These are phyloP conservation scores for Stigmatopora nigra DNA, from an alignment of 2,113 vertebrate species.

Conservation along the genomic window DNA sequence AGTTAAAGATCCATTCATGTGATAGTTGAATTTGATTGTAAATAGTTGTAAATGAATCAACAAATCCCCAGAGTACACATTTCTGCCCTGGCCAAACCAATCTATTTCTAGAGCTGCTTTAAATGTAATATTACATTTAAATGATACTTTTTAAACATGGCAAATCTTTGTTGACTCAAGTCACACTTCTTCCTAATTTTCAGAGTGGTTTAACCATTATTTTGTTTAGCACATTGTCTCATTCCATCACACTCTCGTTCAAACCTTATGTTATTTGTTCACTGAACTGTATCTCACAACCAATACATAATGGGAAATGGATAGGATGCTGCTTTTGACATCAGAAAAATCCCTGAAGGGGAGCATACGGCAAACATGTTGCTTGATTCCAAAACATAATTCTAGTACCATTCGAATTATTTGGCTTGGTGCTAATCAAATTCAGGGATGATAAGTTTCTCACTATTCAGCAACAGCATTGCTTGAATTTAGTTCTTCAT, in stretches of 20 bases:
- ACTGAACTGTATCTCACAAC: background rate
- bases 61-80: background rate
- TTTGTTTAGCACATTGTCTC: background rate
- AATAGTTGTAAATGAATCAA: background rate
- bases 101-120: background rate
- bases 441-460: constrained; percentile 48
- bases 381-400: constrained; percentile 42
- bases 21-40: background rate
- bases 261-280: constrained; percentile 21
- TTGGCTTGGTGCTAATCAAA: constrained; percentile 55
- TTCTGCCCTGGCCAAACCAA: background rate
- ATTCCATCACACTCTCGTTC: background rate
- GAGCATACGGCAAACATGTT: constrained; percentile 56
- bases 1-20: too few species aligned
- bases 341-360: constrained; percentile 52
- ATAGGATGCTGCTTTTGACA: constrained; percentile 36
- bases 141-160: background rate
- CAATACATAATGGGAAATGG: background rate
- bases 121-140: background rate
- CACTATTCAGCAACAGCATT: constrained; percentile 9
- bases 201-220: background rate
- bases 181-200: background rate
- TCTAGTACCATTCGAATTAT: constrained; percentile 53
- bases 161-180: background rate
- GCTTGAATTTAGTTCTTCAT: constrained; percentile 12